Conservation (phyloP, 2,888 invertebrate genomes). For the Patella pellucida region DNA sequence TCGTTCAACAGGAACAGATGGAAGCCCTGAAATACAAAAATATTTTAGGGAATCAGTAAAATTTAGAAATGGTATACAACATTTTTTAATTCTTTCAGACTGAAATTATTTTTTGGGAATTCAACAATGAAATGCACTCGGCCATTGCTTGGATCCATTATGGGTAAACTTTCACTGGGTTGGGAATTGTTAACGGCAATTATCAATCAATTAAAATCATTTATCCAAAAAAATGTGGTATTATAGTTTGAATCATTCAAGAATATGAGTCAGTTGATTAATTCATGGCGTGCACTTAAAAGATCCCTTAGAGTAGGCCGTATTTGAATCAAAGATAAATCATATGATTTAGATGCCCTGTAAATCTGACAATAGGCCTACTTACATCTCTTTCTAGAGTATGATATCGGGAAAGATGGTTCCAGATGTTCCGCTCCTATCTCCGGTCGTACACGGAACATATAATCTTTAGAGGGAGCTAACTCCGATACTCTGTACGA, state of each 20-base stretch:
- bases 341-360: background rate
- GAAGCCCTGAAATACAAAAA: constrained; percentile 39
- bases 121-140: no score
- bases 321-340: background rate
- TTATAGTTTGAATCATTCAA: no score
- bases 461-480: constrained; percentile 93
- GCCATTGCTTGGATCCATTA: no score
- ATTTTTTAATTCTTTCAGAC: no score
- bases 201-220: no score
- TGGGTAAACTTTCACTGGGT: no score
- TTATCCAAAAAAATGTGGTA: no score
- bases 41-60: background rate
- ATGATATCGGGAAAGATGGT: constrained; percentile 86
- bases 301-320: no score
- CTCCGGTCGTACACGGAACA: constrained; percentile 94
- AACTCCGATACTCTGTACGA: constrained; percentile 72
- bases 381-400: constrained; percentile 54
- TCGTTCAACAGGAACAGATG: constrained; percentile 53
- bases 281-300: no score
- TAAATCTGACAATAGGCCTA: constrained; percentile 6
- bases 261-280: no score
- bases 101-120: no score
- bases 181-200: no score
- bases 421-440: constrained; percentile 96
- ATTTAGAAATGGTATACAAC: background rate